Base-by-base conservation (phyloP, 2,113 vertebrate species). In the Gavialis gangeticus region DNA sequence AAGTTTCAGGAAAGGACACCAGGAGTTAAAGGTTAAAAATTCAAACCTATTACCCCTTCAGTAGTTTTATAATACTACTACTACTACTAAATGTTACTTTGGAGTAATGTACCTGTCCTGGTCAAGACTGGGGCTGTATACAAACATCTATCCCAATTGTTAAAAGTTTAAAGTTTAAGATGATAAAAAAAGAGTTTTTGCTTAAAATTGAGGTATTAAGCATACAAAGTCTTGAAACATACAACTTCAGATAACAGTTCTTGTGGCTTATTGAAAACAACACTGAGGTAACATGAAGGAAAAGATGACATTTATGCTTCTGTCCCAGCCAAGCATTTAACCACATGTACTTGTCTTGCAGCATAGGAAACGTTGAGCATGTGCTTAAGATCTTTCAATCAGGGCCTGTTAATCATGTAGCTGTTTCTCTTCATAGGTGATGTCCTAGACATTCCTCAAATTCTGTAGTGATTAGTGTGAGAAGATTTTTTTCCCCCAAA, bases 221-320 rank as follows among this genome's bases (percentile, higher is more conserved):
- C 92, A 91, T 92, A 93, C 95, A 91, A 82, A 88, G 86, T n/a
- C 69, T 82, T 57, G 75, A 79, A 59, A 88, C 87, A 94, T 90
- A 85, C n/a, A 87, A 77, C 69, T 89, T 67, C 25, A 87, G 75
- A 92, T 96, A 95, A 96, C 58, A 92, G 91, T 78, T 80, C 85
- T 91, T 95, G 37, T 37, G 94, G 89, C 83, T 85, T 12, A 64
- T 37, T 37, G 37, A 37, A 84, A 84, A 91, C 60, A 73, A 75
- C 78, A 77, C 82, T 95, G 85, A 94, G 58, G 77, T 78, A 93
- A 58, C 55, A 82, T 86, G 75, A 82, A 80, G 92, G 92, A 95
- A 95, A 86, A 95, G 93, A 94, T 96, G 89, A 89, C 91, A 86
- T 84, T 85, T 92, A 14, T 92, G 89, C 91, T 83, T 91, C 66